phyloP scores from a whole-genome alignment of 2,113 vertebrate species.

The Emydura subglobosa region DNA sequence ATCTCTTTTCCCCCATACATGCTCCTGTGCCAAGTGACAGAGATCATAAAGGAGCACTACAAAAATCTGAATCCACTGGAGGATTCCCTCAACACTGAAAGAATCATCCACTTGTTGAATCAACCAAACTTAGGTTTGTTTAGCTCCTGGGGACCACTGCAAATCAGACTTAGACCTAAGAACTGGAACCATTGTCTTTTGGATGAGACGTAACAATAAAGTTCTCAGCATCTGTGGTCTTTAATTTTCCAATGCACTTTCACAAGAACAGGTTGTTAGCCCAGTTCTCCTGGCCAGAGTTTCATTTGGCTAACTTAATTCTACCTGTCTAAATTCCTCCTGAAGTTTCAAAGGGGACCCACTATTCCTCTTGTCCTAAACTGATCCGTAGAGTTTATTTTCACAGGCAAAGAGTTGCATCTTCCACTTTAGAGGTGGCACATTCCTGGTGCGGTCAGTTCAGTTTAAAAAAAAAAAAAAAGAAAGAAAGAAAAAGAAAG shows the following conservation, averaged over 20 bases:
- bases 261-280: background rate
- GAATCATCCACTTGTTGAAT: background rate
- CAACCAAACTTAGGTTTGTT: background rate
- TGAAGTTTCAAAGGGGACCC: background rate
- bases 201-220: background rate
- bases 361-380: background rate
- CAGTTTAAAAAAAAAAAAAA: background rate
- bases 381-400: rapidly evolving
- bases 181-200: rapidly evolving
- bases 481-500: background rate
- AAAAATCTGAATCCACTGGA: background rate
- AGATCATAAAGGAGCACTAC: background rate
- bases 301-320: background rate
- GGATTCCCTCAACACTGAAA: background rate
- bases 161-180: background rate
- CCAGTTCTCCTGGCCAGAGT: background rate
- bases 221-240: background rate
- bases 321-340: background rate
- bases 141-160: background rate
- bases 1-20: background rate
- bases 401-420: background rate
- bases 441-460: background rate
- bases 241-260: background rate
- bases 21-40: background rate
- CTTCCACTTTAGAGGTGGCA: background rate